Percentiles rank a stretch among this genome's conserved stretches.
phyloP scores from a whole-genome alignment of 2,113 vertebrate genomes.

The Lophura nycthemera region DNA sequence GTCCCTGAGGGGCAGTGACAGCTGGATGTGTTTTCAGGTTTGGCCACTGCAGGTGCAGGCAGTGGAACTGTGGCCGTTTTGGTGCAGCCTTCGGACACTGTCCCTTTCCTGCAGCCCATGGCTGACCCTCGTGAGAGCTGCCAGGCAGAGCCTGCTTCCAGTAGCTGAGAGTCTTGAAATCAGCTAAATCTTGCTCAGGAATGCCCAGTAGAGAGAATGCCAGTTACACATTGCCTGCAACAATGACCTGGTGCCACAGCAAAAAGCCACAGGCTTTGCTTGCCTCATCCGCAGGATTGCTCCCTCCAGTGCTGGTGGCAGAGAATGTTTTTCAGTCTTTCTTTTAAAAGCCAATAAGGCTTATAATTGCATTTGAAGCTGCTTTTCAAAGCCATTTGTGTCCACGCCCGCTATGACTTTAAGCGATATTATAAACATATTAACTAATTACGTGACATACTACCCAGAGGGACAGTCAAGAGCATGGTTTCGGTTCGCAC shows the following conservation, averaged over 20 bases:
- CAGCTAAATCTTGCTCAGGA: not conserved
- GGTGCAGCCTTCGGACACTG: rapidly evolving
- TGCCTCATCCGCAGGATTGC: not conserved
- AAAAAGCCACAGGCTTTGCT: constrained; percentile 1
- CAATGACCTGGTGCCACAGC: rapidly evolving
- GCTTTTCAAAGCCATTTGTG: constrained; percentile 55
- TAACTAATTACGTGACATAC: constrained; percentile 61
- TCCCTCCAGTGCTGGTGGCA: not conserved
- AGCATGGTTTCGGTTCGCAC: not conserved
- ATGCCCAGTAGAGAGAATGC: not conserved
- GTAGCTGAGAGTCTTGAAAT: not conserved
- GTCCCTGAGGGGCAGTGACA: not conserved
- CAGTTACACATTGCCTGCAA: not conserved
- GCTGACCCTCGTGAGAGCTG: rapidly evolving
- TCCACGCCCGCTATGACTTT: not conserved
- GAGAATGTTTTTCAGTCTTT: not conserved
- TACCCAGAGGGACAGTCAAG: constrained; percentile 54
- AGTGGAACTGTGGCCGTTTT: rapidly evolving
- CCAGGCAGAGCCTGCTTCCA: not conserved
- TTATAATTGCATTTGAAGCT: constrained; percentile 40
- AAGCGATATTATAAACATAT: constrained; percentile 9
- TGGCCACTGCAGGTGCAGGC: not conserved
- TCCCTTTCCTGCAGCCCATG: not conserved
- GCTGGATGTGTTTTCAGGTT: not conserved
- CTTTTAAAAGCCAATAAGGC: constrained; percentile 16